Evolutionary conservation across 2,113 vertebrate genomes (phyloP).

Genomic region (Rhodinocichla rosea): DNA sequence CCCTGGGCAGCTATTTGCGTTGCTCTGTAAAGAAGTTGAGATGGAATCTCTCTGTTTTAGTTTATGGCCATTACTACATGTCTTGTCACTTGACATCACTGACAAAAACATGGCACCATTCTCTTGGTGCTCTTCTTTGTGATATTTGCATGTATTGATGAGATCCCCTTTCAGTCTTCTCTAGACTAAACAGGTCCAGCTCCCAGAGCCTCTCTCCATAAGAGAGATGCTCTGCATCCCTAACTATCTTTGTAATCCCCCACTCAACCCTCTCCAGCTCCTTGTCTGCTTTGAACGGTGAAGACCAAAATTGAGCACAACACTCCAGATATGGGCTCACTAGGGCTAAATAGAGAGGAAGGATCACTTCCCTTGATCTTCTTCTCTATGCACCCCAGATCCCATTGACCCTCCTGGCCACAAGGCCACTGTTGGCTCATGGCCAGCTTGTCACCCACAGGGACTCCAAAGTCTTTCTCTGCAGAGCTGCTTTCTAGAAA

Average conservation of each 20-base stretch:
- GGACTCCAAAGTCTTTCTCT: neutral
- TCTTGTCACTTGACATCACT: neutral
- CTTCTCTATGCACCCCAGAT: neutral
- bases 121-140: neutral
- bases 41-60: neutral
- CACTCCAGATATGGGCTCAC: neutral
- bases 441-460: neutral
- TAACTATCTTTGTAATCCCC: neutral
- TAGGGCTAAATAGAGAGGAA: neutral
- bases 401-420: neutral
- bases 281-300: neutral
- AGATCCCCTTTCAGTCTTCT: neutral
- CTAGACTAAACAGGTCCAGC: neutral
- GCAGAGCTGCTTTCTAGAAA: neutral
- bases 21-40: neutral
- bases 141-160: neutral
- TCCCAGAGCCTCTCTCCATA: neutral
- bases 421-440: neutral
- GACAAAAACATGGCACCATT: neutral
- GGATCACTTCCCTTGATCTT: neutral
- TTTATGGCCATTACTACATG: neutral
- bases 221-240: neutral
- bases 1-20: neutral
- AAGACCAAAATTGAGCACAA: accelerated
- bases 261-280: neutral